Conservation (phyloP, 23 tunicate species). For the Botrylloides violaceus region DNA sequence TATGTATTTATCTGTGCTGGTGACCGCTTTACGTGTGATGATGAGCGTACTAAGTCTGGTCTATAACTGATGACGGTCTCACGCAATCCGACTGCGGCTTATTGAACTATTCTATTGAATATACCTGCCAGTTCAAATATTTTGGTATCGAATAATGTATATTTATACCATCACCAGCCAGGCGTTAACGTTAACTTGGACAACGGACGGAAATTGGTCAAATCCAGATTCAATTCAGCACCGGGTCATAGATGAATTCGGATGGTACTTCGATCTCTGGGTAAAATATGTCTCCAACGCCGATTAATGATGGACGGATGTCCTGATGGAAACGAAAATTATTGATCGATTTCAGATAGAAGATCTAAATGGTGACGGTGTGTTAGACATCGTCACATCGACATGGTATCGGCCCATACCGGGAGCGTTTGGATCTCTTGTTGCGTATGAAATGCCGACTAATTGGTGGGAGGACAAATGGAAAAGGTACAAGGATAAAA, state of each 20-base stretch:
- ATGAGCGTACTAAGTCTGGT: no score
- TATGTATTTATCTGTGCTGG: no score
- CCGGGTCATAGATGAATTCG: conserved; percentile 46
- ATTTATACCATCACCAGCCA: no score
- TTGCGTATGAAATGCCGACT: conserved; percentile 79
- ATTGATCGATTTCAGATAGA: conserved; percentile 28
- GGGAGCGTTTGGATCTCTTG: conserved; percentile 60
- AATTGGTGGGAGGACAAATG: conserved; percentile 78
- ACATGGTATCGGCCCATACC: conserved; percentile 79
- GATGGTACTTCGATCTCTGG: conserved; percentile 81
- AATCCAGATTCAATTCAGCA: conserved; percentile 47
- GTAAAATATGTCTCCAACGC: no score
- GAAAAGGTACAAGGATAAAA: no score
- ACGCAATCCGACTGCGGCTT: no score
- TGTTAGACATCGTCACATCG: conserved; percentile 58
- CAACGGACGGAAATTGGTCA: conserved; percentile 51
- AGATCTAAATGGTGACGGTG: conserved; percentile 82
- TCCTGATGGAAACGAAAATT: not conserved
- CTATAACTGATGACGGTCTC: no score
- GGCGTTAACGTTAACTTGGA: conserved; percentile 43
- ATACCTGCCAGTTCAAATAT: no score
- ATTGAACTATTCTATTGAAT: no score
- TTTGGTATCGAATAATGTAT: no score
- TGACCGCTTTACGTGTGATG: no score
- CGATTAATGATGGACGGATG: not conserved